Evolutionary conservation across 2,113 vertebrate species (phyloP), one percentile per base, ranked within the genome.

Genomic region (Vimba vimba): DNA sequence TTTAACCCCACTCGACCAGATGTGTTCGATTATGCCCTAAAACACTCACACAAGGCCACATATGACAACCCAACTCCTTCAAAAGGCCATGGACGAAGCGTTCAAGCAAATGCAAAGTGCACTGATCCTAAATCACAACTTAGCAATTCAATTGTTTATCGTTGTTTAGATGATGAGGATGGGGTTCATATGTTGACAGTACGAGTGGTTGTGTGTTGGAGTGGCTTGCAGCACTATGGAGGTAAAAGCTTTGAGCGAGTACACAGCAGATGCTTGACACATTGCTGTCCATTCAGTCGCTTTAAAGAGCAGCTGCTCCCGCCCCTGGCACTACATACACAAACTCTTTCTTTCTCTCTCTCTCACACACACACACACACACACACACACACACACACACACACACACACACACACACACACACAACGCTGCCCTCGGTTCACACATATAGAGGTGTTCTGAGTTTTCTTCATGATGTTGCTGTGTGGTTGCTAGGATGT

Each of bases 291-390:
- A 87, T 92, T 93, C 93, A 94, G 88, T 94, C 89, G 93, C 91
- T 92, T 91, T 91, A 92, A 94, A 93, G 92, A 94, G 93, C 95
- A 95, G 93, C 93, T 95, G 94, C 92, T 93, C 87, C 87, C 90
- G 92, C 94, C 94, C 90, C 90, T 91, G 93, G 94, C 95, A 91
- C 76, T 89, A 66, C 36, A 85, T 33, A 52, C 75, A 66, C 84
- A 71, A 36, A 60, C 50, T 19, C 79, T 68, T 43, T 66, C 30
- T 59, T 86, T 83, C 75, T 89, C 6, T 27, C 88, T 88, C 92
- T 87, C 36, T 82, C 69, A 85, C 60, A 59, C 86, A 83, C 83
- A 73, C 79, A 68, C 60, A 86, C 64, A 75, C 82, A 84, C 78
- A 74, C 86, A 84, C 59, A 23, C 69, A 85, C 60, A 59, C 86